phyloP scores from a whole-genome alignment of 2,888 invertebrate species.

The Tethea ocularis region DNA sequence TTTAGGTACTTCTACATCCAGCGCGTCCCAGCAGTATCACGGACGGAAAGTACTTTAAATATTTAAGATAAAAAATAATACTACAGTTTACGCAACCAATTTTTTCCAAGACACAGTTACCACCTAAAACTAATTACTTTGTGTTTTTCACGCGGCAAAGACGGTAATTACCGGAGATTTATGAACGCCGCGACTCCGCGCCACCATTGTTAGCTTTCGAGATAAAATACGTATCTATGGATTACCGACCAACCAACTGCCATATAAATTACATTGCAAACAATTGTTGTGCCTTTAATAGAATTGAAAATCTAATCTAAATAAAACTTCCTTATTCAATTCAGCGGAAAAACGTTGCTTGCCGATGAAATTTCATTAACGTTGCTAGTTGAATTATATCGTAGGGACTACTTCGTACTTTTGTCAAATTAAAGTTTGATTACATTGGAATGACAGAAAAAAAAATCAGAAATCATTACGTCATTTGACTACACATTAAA shows the following conservation, averaged over 20 bases:
- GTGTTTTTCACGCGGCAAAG: constrained; percentile 26
- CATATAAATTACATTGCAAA: constrained; percentile 21
- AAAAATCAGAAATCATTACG: no score
- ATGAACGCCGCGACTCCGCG: constrained; percentile 15
- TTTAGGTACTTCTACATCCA: no score
- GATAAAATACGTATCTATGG: constrained; percentile 11
- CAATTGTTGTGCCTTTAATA: constrained; percentile 26
- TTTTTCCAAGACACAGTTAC: constrained; percentile 16
- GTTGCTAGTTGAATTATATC: background rate
- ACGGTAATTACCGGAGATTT: constrained; percentile 28
- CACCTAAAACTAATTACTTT: constrained; percentile 27
- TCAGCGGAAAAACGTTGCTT: background rate
- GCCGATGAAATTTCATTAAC: background rate
- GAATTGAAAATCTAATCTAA: background rate
- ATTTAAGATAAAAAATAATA: no score
- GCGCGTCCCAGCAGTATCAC: no score
- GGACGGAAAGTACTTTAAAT: no score
- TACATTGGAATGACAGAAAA: no score
- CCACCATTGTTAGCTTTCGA: background rate
- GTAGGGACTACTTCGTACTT: no score
- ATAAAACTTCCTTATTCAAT: constrained; percentile 2
- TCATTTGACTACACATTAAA: no score
- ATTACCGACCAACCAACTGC: no score
- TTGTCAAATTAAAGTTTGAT: no score
- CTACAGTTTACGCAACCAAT: background rate